phyloP scores from a whole-genome alignment of 2,113 vertebrate genomes.

The Lophotis ruficrista region DNA sequence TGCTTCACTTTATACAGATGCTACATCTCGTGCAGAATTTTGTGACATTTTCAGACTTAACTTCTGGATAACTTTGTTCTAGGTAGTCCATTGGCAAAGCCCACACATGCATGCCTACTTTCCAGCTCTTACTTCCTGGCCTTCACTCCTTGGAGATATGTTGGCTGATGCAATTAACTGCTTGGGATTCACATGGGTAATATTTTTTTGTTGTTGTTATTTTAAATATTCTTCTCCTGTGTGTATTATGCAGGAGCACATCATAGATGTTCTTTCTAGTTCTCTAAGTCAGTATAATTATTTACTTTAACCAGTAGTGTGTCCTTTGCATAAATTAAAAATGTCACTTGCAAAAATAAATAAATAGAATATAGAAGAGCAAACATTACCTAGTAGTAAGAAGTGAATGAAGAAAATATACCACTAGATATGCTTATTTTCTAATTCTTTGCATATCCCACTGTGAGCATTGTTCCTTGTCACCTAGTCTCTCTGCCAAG shows the following conservation, averaged over 20 bases:
- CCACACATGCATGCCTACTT: slow-evolving; percentile 98
- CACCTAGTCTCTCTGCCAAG: not conserved
- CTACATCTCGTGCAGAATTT: not conserved
- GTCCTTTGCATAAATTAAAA: not conserved
- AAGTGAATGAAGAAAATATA: not conserved
- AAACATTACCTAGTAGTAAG: not conserved
- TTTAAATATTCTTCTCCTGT: not conserved
- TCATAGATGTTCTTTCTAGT: not conserved
- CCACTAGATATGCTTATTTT: not conserved
- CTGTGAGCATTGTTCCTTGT: not conserved
- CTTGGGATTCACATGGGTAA: slow-evolving; percentile 97
- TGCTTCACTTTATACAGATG: not conserved
- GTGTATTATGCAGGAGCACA: not conserved
- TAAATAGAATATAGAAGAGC: not conserved
- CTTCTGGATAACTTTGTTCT: slow-evolving; percentile 8
- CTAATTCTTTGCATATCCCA: not conserved
- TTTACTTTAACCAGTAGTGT: not conserved
- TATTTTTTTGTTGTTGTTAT: not conserved
- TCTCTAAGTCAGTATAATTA: not conserved
- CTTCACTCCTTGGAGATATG: slow-evolving; percentile 96
- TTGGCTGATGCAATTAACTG: slow-evolving; percentile 96
- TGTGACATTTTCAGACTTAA: not conserved
- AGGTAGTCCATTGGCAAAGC: slow-evolving; percentile 99
- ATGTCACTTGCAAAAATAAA: not conserved
- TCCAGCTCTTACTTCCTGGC: slow-evolving; percentile 94